Percentiles rank a stretch among this genome's conserved stretches.
phyloP scores from a whole-genome alignment of 1,140 invertebrate species.

The Cyclina sinensis region DNA sequence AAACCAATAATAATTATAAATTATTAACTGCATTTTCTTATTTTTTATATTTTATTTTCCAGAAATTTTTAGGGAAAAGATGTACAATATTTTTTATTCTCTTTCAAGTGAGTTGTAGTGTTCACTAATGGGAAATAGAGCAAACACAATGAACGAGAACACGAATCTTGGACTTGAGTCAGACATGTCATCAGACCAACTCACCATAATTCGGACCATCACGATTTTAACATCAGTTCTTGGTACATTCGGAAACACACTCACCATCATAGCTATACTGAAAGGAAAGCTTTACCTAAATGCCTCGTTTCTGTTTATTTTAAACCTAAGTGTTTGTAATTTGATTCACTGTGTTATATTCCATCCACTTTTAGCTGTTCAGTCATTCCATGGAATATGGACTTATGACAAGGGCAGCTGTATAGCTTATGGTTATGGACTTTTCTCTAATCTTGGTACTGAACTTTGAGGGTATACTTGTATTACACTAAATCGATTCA shows the following conservation, averaged over 20 bases:
- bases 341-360: conserved; percentile 57
- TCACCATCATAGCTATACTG: conserved; percentile 44
- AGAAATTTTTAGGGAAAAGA: too few species aligned
- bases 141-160: not conserved
- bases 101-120: not conserved
- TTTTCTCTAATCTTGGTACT: conserved; percentile 52
- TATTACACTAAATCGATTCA: conserved; percentile 55
- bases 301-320: conserved; percentile 36
- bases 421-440: conserved; percentile 19
- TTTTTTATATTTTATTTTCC: too few species aligned
- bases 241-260: conserved; percentile 41
- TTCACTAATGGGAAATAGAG: not conserved
- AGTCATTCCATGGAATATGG: conserved; percentile 51
- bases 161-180: not conserved
- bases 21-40: too few species aligned
- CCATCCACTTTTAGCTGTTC: conserved; percentile 20
- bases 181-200: conserved; percentile 20
- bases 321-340: conserved; percentile 57
- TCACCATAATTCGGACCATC: conserved; percentile 28
- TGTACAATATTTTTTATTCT: not conserved
- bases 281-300: conserved; percentile 28
- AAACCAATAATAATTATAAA: too few species aligned
- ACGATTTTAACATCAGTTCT: conserved; percentile 41
- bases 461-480: conserved; percentile 59
- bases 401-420: conserved; percentile 22